Percentiles rank a stretch among this genome's conserved stretches.
These are phyloP conservation scores for Amphiura filiformis DNA, from an alignment of 35 echinoderm and acorn worm genomes.

Conservation along the genomic window DNA sequence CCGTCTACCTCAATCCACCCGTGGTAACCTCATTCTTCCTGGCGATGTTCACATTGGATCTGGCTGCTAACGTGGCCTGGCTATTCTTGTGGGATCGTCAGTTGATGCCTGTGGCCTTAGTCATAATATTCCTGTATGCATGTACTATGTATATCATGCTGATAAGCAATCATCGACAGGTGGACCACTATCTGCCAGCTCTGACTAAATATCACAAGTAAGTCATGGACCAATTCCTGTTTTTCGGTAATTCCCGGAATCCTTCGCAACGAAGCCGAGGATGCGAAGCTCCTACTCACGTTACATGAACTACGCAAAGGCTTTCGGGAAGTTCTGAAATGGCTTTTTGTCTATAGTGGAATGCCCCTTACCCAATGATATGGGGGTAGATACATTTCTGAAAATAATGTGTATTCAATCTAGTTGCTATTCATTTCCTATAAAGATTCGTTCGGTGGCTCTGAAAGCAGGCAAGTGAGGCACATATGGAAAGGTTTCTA, in stretches of 20 bases:
- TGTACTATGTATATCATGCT: constrained; percentile 42
- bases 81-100: constrained; percentile 67
- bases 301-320: no score
- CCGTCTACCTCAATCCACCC: constrained; percentile 33
- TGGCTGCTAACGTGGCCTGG: constrained; percentile 51
- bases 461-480: no score
- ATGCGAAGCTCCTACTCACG: no score
- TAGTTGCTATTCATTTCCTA: no score
- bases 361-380: neutral
- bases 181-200: constrained; percentile 6
- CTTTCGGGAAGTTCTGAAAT: neutral
- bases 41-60: constrained; percentile 40
- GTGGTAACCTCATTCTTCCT: constrained; percentile 43
- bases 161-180: constrained; percentile 7
- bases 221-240: neutral
- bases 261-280: neutral
- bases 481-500: no score
- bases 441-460: no score
- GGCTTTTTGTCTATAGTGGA: neutral
- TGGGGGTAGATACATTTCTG: neutral
- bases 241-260: neutral
- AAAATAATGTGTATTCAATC: no score
- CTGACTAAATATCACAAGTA: constrained; percentile 24
- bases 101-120: constrained; percentile 45
- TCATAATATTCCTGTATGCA: constrained; percentile 9